These are phyloP conservation scores for Salpingus planirostris DNA, from an alignment of 2,888 invertebrate species.

Conservation along the genomic window DNA sequence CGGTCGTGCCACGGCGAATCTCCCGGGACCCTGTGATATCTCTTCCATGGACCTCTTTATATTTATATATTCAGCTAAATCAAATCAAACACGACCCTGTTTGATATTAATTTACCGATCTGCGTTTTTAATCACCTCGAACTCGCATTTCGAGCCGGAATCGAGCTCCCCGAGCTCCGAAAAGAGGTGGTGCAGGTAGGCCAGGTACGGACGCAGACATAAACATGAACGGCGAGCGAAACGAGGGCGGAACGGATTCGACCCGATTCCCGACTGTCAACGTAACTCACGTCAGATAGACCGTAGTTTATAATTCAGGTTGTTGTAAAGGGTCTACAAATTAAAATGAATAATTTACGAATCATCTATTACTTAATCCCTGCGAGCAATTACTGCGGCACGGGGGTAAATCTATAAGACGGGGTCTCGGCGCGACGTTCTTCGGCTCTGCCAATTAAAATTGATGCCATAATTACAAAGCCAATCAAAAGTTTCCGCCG, in stretches of 20 bases:
- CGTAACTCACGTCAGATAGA: conserved; percentile 6
- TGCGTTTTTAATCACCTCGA: conserved; percentile 10
- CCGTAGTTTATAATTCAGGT: conserved; percentile 27
- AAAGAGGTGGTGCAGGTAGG: too few species aligned
- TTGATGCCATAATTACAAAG: conserved; percentile 41
- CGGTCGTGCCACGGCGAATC: conserved; percentile 15
- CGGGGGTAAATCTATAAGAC: conserved; percentile 34
- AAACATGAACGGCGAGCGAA: too few species aligned
- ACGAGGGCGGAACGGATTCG: too few species aligned
- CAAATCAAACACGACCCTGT: conserved; percentile 17
- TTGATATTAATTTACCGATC: conserved; percentile 17
- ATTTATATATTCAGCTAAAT: conserved; percentile 18
- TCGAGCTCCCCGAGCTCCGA: too few species aligned
- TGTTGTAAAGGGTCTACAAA: conserved; percentile 29
- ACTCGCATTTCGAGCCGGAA: too few species aligned
- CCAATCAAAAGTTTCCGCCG: conserved; percentile 38
- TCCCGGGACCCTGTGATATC: conserved; percentile 13
- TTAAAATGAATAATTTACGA: conserved; percentile 37
- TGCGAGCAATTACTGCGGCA: conserved; percentile 34
- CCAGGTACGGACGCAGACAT: too few species aligned
- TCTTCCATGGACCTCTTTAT: conserved; percentile 16
- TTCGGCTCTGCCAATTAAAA: conserved; percentile 38
- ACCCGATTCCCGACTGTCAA: conserved; percentile 7
- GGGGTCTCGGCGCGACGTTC: conserved; percentile 18
- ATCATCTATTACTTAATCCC: conserved; percentile 38